These are phyloP conservation scores for Panopea generosa DNA, from an alignment of 2,888 invertebrate species.

Conservation along the genomic window DNA sequence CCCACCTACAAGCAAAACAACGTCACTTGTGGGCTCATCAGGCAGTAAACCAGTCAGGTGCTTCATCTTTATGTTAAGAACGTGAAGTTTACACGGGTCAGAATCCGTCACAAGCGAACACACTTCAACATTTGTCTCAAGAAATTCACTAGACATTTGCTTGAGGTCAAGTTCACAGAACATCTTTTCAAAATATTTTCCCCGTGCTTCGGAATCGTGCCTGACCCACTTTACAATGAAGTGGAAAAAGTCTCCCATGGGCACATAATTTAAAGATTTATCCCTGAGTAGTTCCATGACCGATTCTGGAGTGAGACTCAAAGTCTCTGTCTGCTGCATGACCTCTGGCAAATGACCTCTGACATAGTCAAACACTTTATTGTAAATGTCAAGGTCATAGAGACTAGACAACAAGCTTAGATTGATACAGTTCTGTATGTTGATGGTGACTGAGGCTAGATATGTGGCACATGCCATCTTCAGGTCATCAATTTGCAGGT, in stretches of 20 bases:
- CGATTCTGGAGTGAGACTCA: slow-evolving; percentile 74
- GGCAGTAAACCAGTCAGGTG: slow-evolving; percentile 63
- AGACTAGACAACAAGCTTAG: slow-evolving; percentile 71
- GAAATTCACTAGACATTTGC: slow-evolving; percentile 53
- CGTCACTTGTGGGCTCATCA: slow-evolving; percentile 62
- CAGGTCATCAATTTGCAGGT: slow-evolving; percentile 73
- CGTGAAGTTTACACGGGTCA: slow-evolving; percentile 66
- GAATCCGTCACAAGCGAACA: slow-evolving; percentile 55
- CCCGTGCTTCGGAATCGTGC: slow-evolving; percentile 60
- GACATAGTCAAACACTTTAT: slow-evolving; percentile 66
- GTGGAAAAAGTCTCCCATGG: slow-evolving; percentile 69
- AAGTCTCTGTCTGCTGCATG: slow-evolving; percentile 67
- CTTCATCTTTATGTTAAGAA: slow-evolving; percentile 69
- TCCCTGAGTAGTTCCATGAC: slow-evolving; percentile 68
- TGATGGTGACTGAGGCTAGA: slow-evolving; percentile 62
- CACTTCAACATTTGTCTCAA: slow-evolving; percentile 64
- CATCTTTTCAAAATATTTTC: slow-evolving; percentile 64
- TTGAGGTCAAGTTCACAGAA: slow-evolving; percentile 71
- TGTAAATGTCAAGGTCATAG: slow-evolving; percentile 75
- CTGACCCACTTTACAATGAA: slow-evolving; percentile 74
- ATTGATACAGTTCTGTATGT: slow-evolving; percentile 71
- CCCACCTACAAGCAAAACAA: slow-evolving; percentile 71
- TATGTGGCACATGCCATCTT: slow-evolving; percentile 70
- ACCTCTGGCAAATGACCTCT: slow-evolving; percentile 72
- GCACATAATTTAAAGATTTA: slow-evolving; percentile 69